Evolutionary conservation across 2,113 vertebrate species (phyloP).

Genomic region (Scortum barcoo): DNA sequence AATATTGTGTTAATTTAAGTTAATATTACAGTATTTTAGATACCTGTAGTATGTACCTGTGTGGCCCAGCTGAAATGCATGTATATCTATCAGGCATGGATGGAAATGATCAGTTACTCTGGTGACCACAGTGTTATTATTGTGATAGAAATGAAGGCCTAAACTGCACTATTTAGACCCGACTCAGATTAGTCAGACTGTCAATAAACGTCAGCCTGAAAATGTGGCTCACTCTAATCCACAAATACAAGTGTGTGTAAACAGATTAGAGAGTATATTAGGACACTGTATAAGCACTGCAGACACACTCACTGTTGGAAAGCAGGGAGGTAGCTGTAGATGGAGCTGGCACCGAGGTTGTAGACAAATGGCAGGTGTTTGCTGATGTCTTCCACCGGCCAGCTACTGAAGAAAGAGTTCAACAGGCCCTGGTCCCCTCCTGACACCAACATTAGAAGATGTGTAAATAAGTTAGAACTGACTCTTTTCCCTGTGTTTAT

Average conservation of each 20-base stretch:
- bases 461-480: background rate
- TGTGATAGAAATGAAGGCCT: background rate
- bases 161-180: too few species aligned
- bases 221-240: background rate
- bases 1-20: too few species aligned
- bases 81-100: background rate
- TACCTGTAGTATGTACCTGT: too few species aligned
- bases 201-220: too few species aligned
- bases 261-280: too few species aligned
- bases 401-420: conserved; percentile 87
- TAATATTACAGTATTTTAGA: too few species aligned
- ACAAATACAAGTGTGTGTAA: background rate
- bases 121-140: background rate
- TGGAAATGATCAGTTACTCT: too few species aligned
- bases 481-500: background rate
- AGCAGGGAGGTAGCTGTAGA: conserved; percentile 87
- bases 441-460: conserved; percentile 53
- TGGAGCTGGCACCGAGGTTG: conserved; percentile 82
- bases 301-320: conserved; percentile 85
- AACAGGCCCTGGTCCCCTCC: conserved; percentile 91
- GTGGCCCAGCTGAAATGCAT: background rate
- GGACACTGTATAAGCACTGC: background rate
- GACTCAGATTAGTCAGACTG: too few species aligned
- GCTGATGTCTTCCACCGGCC: conserved; percentile 84
- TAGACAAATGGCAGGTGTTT: conserved; percentile 89